phyloP scores from a whole-genome alignment of 2,888 invertebrate species.

The Scaptomyza caliginosa region DNA sequence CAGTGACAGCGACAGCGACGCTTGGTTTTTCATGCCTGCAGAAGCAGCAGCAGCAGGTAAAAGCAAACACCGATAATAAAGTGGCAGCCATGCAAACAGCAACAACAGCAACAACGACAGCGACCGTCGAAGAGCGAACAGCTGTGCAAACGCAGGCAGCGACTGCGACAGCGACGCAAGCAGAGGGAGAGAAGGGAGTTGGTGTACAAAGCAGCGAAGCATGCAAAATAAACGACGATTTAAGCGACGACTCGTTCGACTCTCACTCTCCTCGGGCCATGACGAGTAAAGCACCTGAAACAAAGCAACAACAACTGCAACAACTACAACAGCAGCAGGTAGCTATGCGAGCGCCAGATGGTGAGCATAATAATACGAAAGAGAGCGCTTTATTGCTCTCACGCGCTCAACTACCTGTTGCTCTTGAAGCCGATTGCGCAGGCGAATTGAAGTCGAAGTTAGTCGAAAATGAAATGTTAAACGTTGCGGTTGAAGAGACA shows the following conservation, averaged over 20 bases:
- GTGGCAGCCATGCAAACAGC: constrained; percentile 44
- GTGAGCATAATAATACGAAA: constrained; percentile 11
- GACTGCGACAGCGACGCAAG: background rate
- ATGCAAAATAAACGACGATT: constrained; percentile 73
- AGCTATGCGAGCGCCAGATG: constrained; percentile 40
- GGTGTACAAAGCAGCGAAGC: constrained; percentile 61
- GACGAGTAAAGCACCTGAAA: constrained; percentile 75
- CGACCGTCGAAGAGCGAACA: constrained; percentile 55
- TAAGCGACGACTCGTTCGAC: constrained; percentile 51
- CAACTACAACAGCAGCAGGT: constrained; percentile 44
- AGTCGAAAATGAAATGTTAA: constrained; percentile 83
- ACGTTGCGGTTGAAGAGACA: constrained; percentile 73
- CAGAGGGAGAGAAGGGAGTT: constrained; percentile 5
- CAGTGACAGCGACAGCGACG: constrained; percentile 40
- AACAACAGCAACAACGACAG: constrained; percentile 24
- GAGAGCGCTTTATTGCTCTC: constrained; percentile 15
- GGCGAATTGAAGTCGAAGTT: constrained; percentile 65
- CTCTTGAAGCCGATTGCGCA: constrained; percentile 64
- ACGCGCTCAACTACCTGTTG: constrained; percentile 59
- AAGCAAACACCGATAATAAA: constrained; percentile 68
- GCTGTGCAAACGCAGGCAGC: constrained; percentile 64
- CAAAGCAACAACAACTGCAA: constrained; percentile 33
- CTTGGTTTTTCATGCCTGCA: constrained; percentile 56
- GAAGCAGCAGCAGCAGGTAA: constrained; percentile 60
- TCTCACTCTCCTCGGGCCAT: constrained; percentile 56